Evolutionary conservation across 2,797 vertebrate genomes (phyloP).

Genomic region (Microctenopoma stevenorrisi): DNA sequence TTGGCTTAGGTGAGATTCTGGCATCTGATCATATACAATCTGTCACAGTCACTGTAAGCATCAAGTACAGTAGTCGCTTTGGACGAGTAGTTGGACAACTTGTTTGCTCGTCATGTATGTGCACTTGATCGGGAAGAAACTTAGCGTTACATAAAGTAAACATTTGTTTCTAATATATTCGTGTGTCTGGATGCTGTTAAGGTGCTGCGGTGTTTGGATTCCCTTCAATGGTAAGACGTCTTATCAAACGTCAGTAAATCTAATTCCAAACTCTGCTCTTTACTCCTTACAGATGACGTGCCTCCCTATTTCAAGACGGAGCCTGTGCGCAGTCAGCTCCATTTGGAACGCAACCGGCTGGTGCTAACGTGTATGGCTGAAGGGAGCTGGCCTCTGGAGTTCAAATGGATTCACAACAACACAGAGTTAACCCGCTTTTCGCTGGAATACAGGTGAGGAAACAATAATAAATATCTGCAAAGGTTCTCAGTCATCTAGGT

Average conservation of each 20-base stretch:
- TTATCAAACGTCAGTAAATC: background rate
- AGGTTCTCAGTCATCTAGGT: too few relatives aligned
- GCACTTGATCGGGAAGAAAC: constrained; percentile 10
- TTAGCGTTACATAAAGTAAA: constrained; percentile 1
- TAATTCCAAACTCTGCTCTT: constrained; percentile 4
- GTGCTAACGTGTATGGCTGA: constrained; percentile 98
- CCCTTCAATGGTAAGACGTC: background rate
- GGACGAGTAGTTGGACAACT: constrained; percentile 8
- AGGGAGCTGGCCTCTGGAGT: constrained; percentile 98
- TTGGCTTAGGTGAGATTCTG: constrained; percentile 45
- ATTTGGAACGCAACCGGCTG: constrained; percentile 95
- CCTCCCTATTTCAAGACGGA: constrained; percentile 98
- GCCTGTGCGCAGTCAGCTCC: constrained; percentile 92
- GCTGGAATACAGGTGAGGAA: constrained; percentile 92
- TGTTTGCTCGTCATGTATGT: background rate
- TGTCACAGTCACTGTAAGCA: constrained; percentile 24
- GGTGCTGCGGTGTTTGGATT: background rate
- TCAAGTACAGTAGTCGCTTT: background rate
- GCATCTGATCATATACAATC: constrained; percentile 47
- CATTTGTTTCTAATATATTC: constrained; percentile 4
- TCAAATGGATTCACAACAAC: constrained; percentile 96
- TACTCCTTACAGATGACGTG: constrained; percentile 87
- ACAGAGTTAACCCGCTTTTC: constrained; percentile 95
- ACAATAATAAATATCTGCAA: too few relatives aligned
- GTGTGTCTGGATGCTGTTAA: constrained; percentile 29